Evolutionary conservation across 2,797 vertebrate species (phyloP).

Genomic region (Etheostoma nigrum): DNA sequence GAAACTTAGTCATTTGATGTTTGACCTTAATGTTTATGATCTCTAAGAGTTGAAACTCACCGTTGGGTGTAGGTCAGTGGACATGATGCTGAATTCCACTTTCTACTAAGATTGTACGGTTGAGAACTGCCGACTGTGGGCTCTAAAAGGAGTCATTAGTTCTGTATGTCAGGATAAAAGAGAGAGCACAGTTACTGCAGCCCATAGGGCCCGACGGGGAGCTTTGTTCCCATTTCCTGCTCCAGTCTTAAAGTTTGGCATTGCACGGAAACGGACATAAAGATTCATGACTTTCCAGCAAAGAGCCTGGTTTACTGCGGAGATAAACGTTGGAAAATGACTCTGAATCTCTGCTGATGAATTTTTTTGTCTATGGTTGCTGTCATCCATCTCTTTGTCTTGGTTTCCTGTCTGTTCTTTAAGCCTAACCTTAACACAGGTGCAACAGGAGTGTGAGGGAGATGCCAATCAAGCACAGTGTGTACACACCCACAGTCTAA

Average conservation of each 20-base stretch:
- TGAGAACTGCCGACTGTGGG: not conserved
- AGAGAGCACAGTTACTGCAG: constrained; percentile 59
- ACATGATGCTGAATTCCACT: not conserved
- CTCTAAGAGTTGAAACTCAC: not conserved
- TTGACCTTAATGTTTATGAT: not conserved
- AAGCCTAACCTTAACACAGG: not conserved
- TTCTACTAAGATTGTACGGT: not conserved
- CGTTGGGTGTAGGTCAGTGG: not conserved
- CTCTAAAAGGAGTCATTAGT: constrained; percentile 43
- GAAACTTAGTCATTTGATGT: not conserved
- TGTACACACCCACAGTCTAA: not conserved
- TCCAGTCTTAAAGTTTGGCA: constrained; percentile 57
- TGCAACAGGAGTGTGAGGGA: not conserved
- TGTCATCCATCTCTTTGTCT: not conserved
- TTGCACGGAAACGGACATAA: constrained; percentile 63
- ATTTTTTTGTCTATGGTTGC: not conserved
- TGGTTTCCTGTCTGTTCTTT: not conserved
- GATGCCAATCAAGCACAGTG: not conserved
- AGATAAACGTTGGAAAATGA: not conserved
- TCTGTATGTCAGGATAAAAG: constrained; percentile 56
- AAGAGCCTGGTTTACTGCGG: constrained; percentile 41
- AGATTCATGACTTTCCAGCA: constrained; percentile 65
- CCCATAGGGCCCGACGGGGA: constrained; percentile 44
- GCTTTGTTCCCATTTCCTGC: constrained; percentile 71
- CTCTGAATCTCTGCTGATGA: not conserved